Evolutionary conservation across 2,888 invertebrate species (phyloP).

Genomic region (Zelleria hepariella): DNA sequence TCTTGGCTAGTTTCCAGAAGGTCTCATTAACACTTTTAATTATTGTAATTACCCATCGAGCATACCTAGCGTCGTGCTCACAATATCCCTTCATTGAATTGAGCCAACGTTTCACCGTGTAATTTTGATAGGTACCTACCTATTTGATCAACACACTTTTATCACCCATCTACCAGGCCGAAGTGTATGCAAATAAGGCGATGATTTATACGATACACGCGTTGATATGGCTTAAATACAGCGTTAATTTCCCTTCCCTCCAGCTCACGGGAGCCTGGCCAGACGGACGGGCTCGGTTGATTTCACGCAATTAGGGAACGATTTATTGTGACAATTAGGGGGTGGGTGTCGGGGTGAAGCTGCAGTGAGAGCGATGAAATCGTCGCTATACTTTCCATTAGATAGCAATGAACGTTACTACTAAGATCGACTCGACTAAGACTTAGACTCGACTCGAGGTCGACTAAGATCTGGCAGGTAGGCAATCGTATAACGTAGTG

Average conservation of each 20-base stretch:
- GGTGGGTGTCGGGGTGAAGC: conserved; percentile 19
- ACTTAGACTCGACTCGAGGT: background rate
- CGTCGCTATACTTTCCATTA: background rate
- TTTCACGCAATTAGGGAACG: conserved; percentile 55
- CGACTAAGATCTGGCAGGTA: too few species aligned
- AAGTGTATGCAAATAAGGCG: background rate
- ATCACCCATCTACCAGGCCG: background rate
- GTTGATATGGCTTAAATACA: background rate
- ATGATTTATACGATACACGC: background rate
- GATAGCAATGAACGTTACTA: background rate
- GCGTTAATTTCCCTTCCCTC: background rate
- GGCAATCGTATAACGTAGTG: too few species aligned
- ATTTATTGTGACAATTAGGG: conserved; percentile 62
- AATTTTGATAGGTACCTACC: background rate
- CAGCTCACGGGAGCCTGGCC: background rate
- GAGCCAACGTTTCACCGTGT: too few species aligned
- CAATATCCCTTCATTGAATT: too few species aligned
- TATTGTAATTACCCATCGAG: too few species aligned
- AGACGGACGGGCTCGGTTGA: conserved; percentile 35
- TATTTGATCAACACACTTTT: background rate
- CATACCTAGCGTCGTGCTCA: too few species aligned
- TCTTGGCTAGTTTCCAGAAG: too few species aligned
- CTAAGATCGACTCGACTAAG: background rate
- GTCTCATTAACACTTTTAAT: too few species aligned
- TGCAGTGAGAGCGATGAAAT: background rate